Evolutionary conservation across 1,140 invertebrate genomes (phyloP).

Genomic region (Campodea augens): DNA sequence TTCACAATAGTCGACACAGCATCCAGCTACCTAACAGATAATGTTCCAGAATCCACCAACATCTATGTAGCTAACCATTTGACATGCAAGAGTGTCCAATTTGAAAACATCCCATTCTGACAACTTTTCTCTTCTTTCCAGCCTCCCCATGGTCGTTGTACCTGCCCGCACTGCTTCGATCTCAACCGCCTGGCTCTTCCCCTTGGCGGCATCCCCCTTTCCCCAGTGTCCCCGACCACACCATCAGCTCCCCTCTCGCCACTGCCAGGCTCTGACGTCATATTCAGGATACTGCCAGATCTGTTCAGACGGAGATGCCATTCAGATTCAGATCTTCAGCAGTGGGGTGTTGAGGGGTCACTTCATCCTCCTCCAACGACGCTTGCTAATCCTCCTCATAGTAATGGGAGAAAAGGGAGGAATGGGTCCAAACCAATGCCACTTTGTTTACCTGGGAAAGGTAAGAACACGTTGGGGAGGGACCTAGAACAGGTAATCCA

Average conservation of each 20-base stretch:
- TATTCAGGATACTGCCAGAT: constrained; percentile 50
- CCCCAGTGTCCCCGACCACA: constrained; percentile 32
- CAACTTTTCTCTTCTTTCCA: not conserved
- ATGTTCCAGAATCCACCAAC: not conserved
- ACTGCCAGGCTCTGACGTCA: constrained; percentile 42
- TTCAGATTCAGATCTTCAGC: constrained; percentile 46
- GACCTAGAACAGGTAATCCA: too few relatives aligned
- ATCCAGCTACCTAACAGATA: not conserved
- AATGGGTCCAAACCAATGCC: constrained; percentile 6
- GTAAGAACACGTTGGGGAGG: too few relatives aligned
- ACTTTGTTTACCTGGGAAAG: too few relatives aligned
- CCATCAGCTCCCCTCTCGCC: constrained; percentile 26
- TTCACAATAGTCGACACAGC: constrained; percentile 5
- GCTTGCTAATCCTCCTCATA: not conserved
- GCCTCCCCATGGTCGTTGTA: too few relatives aligned
- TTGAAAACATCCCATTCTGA: not conserved
- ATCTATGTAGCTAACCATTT: not conserved
- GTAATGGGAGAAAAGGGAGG: constrained; percentile 18
- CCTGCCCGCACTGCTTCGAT: not conserved
- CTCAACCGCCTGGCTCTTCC: not conserved
- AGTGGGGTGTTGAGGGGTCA: constrained; percentile 26
- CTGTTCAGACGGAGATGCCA: constrained; percentile 43
- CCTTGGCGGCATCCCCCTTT: constrained; percentile 20
- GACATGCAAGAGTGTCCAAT: not conserved
- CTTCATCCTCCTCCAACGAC: constrained; percentile 19